phyloP scores from a whole-genome alignment of 2,888 invertebrate species.

The Galeopsomyia nigrocyanea region DNA sequence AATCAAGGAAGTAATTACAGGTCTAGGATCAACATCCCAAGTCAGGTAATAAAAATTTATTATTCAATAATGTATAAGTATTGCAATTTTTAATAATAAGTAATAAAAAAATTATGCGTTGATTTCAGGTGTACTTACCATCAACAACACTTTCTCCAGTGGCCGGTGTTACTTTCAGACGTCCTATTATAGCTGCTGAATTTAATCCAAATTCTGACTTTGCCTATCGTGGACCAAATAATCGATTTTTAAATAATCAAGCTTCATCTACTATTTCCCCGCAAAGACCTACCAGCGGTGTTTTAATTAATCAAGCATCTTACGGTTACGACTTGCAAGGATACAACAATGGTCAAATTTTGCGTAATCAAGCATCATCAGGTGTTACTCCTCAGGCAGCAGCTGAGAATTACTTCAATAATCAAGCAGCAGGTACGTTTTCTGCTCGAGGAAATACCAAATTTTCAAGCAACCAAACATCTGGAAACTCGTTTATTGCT shows the following conservation, averaged over 20 bases:
- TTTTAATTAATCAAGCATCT: constrained; percentile 28
- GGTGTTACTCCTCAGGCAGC: background rate
- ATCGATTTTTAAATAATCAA: constrained; percentile 20
- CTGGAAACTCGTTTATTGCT: background rate
- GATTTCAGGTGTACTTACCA: constrained; percentile 50
- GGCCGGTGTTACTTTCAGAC: constrained; percentile 53
- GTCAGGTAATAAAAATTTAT: constrained; percentile 21
- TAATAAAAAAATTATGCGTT: background rate
- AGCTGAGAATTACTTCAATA: background rate
- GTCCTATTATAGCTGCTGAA: constrained; percentile 52
- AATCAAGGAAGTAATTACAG: constrained; percentile 12
- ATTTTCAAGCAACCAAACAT: background rate
- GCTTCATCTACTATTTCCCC: constrained; percentile 1
- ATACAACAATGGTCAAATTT: background rate
- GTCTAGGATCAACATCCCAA: constrained; percentile 25
- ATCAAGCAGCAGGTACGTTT: background rate
- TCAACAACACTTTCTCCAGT: constrained; percentile 53
- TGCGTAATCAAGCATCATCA: constrained; percentile 10
- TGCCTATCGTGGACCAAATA: constrained; percentile 1
- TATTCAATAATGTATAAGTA: background rate
- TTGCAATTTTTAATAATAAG: background rate
- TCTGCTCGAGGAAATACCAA: too few relatives aligned
- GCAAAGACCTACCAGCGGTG: background rate
- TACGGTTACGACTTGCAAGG: background rate
- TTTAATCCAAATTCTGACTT: constrained; percentile 18